Evolutionary conservation across 1,140 invertebrate genomes (phyloP).

Genomic region (Bombus waltoni): DNA sequence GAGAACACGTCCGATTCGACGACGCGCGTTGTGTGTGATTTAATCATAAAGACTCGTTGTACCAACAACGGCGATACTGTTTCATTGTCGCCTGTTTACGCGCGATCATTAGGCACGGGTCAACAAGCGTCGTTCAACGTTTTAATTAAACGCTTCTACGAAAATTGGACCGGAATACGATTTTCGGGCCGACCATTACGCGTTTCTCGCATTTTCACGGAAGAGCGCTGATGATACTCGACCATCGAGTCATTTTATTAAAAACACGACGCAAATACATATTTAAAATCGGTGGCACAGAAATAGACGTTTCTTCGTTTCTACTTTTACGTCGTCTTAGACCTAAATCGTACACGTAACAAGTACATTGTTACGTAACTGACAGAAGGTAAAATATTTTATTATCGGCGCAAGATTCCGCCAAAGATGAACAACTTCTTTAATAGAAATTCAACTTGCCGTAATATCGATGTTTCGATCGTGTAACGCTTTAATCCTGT

Average conservation of each 20-base stretch:
- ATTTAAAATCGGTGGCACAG: too few relatives aligned
- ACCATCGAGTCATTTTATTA: background rate
- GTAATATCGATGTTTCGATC: too few relatives aligned
- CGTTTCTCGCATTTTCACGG: background rate
- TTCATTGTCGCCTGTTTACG: slow-evolving; percentile 25
- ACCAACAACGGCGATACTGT: background rate
- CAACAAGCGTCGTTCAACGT: slow-evolving; percentile 10
- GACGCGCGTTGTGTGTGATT: background rate
- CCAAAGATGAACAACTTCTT: too few relatives aligned
- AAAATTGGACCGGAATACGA: background rate
- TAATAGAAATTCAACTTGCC: too few relatives aligned
- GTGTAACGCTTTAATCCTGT: too few relatives aligned
- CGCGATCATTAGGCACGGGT: slow-evolving; percentile 5
- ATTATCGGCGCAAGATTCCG: too few relatives aligned
- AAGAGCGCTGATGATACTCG: background rate
- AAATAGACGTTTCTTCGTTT: too few relatives aligned
- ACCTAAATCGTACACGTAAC: rapidly evolving
- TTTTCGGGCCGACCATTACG: background rate
- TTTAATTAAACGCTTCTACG: slow-evolving; percentile 19
- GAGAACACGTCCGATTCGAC: background rate
- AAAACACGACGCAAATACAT: too few relatives aligned
- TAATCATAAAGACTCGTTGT: slow-evolving; percentile 4
- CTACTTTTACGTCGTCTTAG: too few relatives aligned
- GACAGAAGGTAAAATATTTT: too few relatives aligned
- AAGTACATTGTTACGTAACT: too few relatives aligned